Percentiles rank a stretch among this genome's conserved stretches.
Evolutionary conservation across 2,113 vertebrate genomes (phyloP).

Genomic region (Anthoscopus minutus): DNA sequence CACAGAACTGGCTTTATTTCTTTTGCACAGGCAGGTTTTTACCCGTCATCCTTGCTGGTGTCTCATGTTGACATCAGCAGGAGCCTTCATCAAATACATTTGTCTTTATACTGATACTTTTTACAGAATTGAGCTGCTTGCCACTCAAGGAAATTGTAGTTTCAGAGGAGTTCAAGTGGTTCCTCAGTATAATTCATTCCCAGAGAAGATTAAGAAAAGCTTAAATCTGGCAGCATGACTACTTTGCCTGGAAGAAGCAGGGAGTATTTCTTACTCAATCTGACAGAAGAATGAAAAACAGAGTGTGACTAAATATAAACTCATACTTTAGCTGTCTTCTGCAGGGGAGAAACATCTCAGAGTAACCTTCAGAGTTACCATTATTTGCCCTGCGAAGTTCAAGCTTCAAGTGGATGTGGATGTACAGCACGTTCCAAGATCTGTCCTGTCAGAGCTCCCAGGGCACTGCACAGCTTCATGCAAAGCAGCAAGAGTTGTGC

Average conservation of each 20-base stretch:
- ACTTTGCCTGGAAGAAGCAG: background rate
- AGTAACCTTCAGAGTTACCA: background rate
- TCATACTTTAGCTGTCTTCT: background rate
- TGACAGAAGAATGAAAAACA: constrained; percentile 15
- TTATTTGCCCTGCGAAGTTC: background rate
- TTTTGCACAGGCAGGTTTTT: background rate
- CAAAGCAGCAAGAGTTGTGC: background rate
- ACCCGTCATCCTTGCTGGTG: background rate
- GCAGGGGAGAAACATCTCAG: background rate
- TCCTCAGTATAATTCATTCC: background rate
- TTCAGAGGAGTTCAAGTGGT: constrained; percentile 25
- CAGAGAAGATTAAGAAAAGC: constrained; percentile 46
- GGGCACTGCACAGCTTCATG: background rate
- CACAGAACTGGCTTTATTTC: background rate
- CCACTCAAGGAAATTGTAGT: background rate
- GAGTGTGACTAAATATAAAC: constrained; percentile 8
- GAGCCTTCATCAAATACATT: constrained; percentile 14
- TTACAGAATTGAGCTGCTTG: constrained; percentile 12
- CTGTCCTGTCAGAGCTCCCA: background rate
- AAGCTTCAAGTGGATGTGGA: background rate
- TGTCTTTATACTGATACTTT: background rate
- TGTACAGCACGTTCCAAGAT: background rate
- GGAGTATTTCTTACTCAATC: background rate
- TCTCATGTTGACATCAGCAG: background rate
- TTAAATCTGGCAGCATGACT: constrained; percentile 15